Conservation (phyloP, 2,797 vertebrate genomes). For the Alexandromys oeconomus region DNA sequence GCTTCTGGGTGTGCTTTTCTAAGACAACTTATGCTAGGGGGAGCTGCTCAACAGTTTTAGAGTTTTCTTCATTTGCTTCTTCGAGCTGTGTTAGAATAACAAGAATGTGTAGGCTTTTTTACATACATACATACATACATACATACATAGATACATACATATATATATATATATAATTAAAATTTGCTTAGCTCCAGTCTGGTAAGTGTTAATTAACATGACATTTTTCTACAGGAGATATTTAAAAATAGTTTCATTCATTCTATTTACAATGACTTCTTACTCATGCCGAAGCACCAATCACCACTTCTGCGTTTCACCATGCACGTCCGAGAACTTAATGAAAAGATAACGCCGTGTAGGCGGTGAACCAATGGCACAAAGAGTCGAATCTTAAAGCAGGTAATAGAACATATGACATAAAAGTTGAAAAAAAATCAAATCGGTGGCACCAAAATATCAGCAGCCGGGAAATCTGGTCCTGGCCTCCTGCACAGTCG, state of each 20-base stretch:
- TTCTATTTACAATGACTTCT: constrained; percentile 40
- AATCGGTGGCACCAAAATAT: constrained; percentile 38
- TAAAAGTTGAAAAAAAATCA: constrained; percentile 18
- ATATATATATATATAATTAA: constrained; percentile 15
- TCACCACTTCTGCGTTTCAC: constrained; percentile 51
- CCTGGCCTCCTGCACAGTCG: background rate
- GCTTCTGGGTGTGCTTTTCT: constrained; percentile 15
- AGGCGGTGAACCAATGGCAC: background rate
- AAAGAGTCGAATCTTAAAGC: background rate
- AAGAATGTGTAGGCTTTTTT: background rate
- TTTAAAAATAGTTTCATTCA: constrained; percentile 59
- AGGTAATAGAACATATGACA: constrained; percentile 4
- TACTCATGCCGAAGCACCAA: background rate
- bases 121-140: too few relatives aligned
- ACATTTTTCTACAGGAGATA: constrained; percentile 47
- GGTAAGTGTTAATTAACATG: constrained; percentile 53
- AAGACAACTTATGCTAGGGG: constrained; percentile 59
- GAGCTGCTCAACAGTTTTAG: constrained; percentile 54
- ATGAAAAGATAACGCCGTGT: constrained; percentile 46
- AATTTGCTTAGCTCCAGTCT: constrained; percentile 43
- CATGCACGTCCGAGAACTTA: background rate
- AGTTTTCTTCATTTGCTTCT: background rate
- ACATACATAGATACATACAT: too few relatives aligned
- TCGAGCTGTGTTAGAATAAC: background rate
- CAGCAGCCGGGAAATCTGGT: background rate